Evolutionary conservation across 1,140 invertebrate genomes (phyloP).

Genomic region (Yoshiicerus persimilis): DNA sequence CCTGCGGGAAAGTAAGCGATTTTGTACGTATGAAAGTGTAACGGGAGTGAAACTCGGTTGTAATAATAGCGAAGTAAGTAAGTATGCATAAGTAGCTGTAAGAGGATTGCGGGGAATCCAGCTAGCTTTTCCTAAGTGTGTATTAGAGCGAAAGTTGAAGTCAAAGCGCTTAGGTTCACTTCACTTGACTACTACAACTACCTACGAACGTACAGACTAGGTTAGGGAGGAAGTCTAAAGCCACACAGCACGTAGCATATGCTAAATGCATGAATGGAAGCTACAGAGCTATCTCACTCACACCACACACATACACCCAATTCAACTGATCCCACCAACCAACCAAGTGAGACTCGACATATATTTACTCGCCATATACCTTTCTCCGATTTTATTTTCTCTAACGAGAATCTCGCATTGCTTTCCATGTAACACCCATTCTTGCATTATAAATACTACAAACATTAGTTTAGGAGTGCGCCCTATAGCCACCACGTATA

Average conservation of each 20-base stretch:
- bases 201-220: not conserved
- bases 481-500: too few species aligned
- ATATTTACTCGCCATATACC: too few species aligned
- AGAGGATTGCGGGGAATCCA: conserved; percentile 7
- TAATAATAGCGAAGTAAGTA: conserved; percentile 11
- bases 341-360: not conserved
- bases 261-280: not conserved
- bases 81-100: conserved; percentile 16
- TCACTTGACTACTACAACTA: not conserved
- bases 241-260: conserved; percentile 11
- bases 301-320: not conserved
- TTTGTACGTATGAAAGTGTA: not conserved
- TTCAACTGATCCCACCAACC: not conserved
- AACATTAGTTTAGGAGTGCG: too few species aligned
- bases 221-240: not conserved
- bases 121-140: conserved; percentile 8
- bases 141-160: conserved; percentile 10
- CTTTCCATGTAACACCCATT: too few species aligned
- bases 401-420: too few species aligned
- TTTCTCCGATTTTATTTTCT: too few species aligned
- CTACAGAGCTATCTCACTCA: not conserved
- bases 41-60: not conserved
- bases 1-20: not conserved
- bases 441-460: too few species aligned
- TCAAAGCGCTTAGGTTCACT: not conserved